Base-by-base conservation (phyloP, 2,888 invertebrate species). In the Drosophila percnosoma region DNA sequence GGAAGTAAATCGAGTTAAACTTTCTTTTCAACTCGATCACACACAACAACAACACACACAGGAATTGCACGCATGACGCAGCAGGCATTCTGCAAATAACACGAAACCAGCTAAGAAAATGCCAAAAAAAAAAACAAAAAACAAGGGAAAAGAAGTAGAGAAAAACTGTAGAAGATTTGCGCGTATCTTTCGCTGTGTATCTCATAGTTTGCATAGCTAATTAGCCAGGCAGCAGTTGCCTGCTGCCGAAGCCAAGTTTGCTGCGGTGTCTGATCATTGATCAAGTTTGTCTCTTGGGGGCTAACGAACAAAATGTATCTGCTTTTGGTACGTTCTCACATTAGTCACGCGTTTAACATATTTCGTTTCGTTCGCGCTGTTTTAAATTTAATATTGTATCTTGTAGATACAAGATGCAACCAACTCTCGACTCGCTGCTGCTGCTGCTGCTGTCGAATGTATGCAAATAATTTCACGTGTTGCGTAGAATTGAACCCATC, bases 321-420 rank as follows among this genome's bases (percentile, higher is more conserved):
- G 57, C 21, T 57, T 57, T 42, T 70, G 87, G 76, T 82, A 87
- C 89, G 90, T 87, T 87, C 87, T 87, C 87, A 87, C 87, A 90
- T 87, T 87, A 87, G 90, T 90, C 87, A 87, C 90, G 90, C 90
- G 85, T 80, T 90, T 89, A 89, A 89, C 90, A 87, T 87, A 85
- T 85, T 85, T 85, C 85, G 85, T 85, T 84, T 82, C 90, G 83
- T 69, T 75, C 61, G 82, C 65, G 83, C 75, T 86, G 80, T 88
- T 74, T 89, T 88, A 75, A 82, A 80, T 90, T 86, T 86, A 83
- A 86, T 86, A 86, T 80, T 78, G 81, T 89, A 90, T 88, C 88
- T 86, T 72, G 77, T 68, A 81, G 78, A 57, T 77, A 73, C 38
- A 61, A 61, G 45, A 45, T 57, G 40, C 40, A 31, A 45, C 15